These are phyloP conservation scores for Bovichtus variegatus DNA, from an alignment of 2,797 vertebrate species.

Conservation along the genomic window DNA sequence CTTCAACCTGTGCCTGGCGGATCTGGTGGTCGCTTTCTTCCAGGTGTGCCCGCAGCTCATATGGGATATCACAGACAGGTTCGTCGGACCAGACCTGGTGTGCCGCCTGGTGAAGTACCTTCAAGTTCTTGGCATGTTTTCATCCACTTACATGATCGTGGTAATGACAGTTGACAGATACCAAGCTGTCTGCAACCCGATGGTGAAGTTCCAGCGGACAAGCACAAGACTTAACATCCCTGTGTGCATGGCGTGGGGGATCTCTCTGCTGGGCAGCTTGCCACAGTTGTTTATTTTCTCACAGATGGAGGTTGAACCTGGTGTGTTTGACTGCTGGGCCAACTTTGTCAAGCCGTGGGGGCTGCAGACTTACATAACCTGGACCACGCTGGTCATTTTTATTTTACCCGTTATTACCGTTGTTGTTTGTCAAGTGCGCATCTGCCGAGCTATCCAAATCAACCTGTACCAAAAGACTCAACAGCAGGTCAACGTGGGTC, in stretches of 20 bases:
- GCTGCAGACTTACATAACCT: constrained; percentile 80
- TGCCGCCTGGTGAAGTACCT: constrained; percentile 83
- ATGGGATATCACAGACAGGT: constrained; percentile 84
- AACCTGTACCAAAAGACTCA: constrained; percentile 74
- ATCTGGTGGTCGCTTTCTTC: constrained; percentile 83
- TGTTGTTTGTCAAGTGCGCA: constrained; percentile 80
- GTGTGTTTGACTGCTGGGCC: constrained; percentile 84
- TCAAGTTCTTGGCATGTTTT: constrained; percentile 84
- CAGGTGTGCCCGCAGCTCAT: constrained; percentile 84
- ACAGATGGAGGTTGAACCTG: constrained; percentile 73
- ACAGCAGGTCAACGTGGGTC: constrained; percentile 20
- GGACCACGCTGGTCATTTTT: constrained; percentile 82
- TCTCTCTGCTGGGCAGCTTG: constrained; percentile 85
- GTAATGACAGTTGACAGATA: constrained; percentile 82
- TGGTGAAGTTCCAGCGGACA: constrained; percentile 80
- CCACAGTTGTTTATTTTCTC: constrained; percentile 84
- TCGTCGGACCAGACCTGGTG: constrained; percentile 78
- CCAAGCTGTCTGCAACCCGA: constrained; percentile 83
- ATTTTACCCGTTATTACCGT: constrained; percentile 75
- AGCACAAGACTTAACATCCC: constrained; percentile 82
- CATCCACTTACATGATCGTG: constrained; percentile 83
- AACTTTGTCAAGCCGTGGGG: constrained; percentile 82
- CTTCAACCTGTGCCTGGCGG: constrained; percentile 82
- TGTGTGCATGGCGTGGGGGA: constrained; percentile 84
- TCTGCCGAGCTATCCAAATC: constrained; percentile 77